Conservation (phyloP, 30 jellyfish, hydroid and myxozoan genomes). For the Aurelia sp. region DNA sequence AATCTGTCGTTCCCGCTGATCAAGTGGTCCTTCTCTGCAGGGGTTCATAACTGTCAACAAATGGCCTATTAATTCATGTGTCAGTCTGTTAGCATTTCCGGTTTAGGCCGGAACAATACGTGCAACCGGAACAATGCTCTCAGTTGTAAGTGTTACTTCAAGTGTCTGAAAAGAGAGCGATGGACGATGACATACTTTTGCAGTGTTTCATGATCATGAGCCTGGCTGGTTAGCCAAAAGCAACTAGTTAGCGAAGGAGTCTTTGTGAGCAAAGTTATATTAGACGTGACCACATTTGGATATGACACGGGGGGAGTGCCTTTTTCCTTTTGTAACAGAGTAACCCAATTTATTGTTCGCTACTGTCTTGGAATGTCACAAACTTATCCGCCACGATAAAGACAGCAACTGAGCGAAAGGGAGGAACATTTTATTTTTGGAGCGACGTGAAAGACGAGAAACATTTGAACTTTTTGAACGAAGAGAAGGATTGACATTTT, state of each 20-base stretch:
- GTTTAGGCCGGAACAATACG: neutral
- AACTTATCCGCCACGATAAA: neutral
- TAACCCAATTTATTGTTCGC: conserved; percentile 21
- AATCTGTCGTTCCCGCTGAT: conserved; percentile 6
- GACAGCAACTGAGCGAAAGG: no score
- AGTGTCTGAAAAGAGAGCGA: neutral
- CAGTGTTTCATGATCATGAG: no score
- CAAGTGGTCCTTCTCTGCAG: conserved; percentile 9
- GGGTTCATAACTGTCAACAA: conserved; percentile 9
- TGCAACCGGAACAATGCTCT: conserved; percentile 47
- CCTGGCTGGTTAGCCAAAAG: no score
- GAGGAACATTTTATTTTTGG: no score
- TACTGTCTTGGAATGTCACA: conserved; percentile 9
- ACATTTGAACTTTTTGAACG: no score
- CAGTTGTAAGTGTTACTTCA: conserved; percentile 2
- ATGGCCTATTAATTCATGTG: neutral
- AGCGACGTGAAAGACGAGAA: no score
- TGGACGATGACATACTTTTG: no score
- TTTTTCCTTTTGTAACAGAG: conserved; percentile 12
- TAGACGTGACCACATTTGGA: conserved; percentile 45
- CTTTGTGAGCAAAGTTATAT: neutral
- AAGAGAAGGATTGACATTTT: neutral
- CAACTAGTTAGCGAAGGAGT: neutral
- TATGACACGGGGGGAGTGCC: conserved; percentile 61
- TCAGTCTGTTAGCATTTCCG: conserved; percentile 50